phyloP scores from a whole-genome alignment of 2,113 vertebrate genomes.

The Symphodus melops region DNA sequence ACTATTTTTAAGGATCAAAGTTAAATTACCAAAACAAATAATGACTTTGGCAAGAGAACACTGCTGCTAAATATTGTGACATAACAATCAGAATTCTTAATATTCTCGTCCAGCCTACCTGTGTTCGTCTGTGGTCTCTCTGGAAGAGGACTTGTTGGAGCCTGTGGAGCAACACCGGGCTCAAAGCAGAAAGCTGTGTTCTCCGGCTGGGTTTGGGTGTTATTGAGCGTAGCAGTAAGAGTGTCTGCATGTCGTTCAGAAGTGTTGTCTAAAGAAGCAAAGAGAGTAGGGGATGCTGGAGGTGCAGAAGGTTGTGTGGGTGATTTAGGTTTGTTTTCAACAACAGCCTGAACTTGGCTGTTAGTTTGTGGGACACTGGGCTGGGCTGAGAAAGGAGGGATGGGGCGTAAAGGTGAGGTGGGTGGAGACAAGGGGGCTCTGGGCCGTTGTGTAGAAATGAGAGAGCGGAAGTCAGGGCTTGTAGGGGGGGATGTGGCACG shows the following conservation, averaged over 20 bases:
- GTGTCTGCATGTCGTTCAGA: conserved; percentile 32
- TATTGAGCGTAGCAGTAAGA: conserved; percentile 49
- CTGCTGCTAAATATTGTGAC: not conserved
- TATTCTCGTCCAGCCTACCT: conserved; percentile 61
- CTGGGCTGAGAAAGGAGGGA: conserved; percentile 45
- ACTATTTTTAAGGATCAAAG: conserved; percentile 26
- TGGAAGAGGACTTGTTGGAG: conserved; percentile 59
- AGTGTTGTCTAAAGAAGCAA: conserved; percentile 36
- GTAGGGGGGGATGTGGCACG: conserved; percentile 59
- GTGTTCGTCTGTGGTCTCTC: conserved; percentile 57
- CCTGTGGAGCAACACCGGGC: conserved; percentile 24
- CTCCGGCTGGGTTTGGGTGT: conserved; percentile 43
- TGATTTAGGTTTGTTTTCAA: conserved; percentile 41
- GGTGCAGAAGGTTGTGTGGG: conserved; percentile 61
- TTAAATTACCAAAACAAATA: conserved; percentile 28
- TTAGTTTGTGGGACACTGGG: conserved; percentile 46
- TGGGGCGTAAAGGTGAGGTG: conserved; percentile 50
- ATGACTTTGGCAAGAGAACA: conserved; percentile 25
- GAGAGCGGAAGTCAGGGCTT: conserved; percentile 65
- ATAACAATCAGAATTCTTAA: not conserved
- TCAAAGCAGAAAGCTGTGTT: conserved; percentile 53
- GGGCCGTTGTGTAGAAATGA: conserved; percentile 50
- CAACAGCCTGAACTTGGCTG: conserved; percentile 25
- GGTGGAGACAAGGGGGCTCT: conserved; percentile 64
- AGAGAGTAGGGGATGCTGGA: conserved; percentile 65